Conservation (phyloP, 2,888 invertebrate genomes). For the Pseudeuparius sepicola region DNA sequence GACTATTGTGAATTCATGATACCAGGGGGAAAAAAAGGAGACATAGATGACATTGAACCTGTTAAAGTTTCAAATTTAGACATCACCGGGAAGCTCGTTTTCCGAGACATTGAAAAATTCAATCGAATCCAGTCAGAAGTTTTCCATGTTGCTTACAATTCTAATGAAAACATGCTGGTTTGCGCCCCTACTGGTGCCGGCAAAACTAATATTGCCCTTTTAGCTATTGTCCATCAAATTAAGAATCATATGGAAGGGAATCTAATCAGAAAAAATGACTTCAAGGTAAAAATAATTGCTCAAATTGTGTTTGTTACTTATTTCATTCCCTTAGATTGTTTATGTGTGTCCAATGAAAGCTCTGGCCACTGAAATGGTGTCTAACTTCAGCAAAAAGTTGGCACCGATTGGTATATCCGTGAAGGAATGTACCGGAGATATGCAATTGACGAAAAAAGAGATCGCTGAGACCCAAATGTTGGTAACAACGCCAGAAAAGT, state of each 20-base stretch:
- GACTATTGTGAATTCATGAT: slow-evolving; percentile 81
- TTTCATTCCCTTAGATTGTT: slow-evolving; percentile 62
- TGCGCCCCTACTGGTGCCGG: slow-evolving; percentile 99
- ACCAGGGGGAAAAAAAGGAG: slow-evolving; percentile 57
- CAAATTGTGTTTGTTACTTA: not conserved
- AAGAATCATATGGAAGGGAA: slow-evolving; percentile 74
- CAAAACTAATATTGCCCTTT: slow-evolving; percentile 95
- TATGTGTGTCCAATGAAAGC: slow-evolving; percentile 99
- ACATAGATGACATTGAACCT: slow-evolving; percentile 44
- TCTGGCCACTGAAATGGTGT: slow-evolving; percentile 95
- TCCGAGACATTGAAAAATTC: slow-evolving; percentile 73
- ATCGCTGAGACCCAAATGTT: slow-evolving; percentile 95
- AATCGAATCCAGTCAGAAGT: slow-evolving; percentile 95
- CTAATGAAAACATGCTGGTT: slow-evolving; percentile 93
- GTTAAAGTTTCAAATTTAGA: slow-evolving; percentile 38
- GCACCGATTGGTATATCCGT: slow-evolving; percentile 70
- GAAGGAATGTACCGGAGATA: slow-evolving; percentile 93
- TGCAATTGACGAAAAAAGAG: slow-evolving; percentile 91
- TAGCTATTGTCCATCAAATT: slow-evolving; percentile 85
- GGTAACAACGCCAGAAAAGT: slow-evolving; percentile 98
- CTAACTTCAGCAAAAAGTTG: slow-evolving; percentile 79
- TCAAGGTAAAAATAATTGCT: slow-evolving; percentile 57
- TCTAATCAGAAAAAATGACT: slow-evolving; percentile 78
- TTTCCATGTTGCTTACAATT: slow-evolving; percentile 88
- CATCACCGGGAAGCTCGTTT: slow-evolving; percentile 80